Evolutionary conservation across 1,140 invertebrate genomes (phyloP), one percentile per base, ranked within the genome.

Genomic region (Gryon sp.): DNA sequence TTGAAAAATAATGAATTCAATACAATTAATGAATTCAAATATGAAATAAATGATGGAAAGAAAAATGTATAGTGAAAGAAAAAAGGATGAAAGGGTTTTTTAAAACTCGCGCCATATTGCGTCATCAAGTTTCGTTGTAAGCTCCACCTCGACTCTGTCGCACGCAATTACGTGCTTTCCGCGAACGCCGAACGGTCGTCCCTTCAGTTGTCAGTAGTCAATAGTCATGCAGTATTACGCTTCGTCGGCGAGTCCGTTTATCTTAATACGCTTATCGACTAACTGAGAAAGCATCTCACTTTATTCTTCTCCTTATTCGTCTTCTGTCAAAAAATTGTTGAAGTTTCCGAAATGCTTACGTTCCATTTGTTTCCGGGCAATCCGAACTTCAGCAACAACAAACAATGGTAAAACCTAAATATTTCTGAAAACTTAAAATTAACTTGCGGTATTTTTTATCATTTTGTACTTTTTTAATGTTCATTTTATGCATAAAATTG

Each of bases 191-290:
- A n/a, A n/a, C n/a, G n/a, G 15, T 55, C 4, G 24, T 40, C 19
- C 18, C 28, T n/a, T n/a, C n/a, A n/a, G n/a, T n/a, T 14, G 36
- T 4, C 36, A 4, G 6, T 19, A 11, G 7, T 4, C 43, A 30
- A 5, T 28, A 52, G 48, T 55, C 16, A 36, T 55, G 52, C 36
- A 55, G 36, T 55, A 36, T 36, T 24, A 22, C 40, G 24, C 43
- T 9, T 8, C 14, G 24, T 46, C 43, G 12, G 15, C 22, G 11
- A 45, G 28, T 8, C 36, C 11, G 26, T 59, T 45, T 45, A 59
- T 59, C 55, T 45, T 28, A 9, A 16, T 11, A 28, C 15, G 26
- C 40, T 45, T 59, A 59, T 59, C 40, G 40, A 45, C 28, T 28
- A 59, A 45, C 28, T 22, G 4, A 43, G 20, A 16, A 6, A 7